These are phyloP conservation scores for Rhorus exstirpatorius DNA, from an alignment of 2,888 invertebrate species.

Conservation along the genomic window DNA sequence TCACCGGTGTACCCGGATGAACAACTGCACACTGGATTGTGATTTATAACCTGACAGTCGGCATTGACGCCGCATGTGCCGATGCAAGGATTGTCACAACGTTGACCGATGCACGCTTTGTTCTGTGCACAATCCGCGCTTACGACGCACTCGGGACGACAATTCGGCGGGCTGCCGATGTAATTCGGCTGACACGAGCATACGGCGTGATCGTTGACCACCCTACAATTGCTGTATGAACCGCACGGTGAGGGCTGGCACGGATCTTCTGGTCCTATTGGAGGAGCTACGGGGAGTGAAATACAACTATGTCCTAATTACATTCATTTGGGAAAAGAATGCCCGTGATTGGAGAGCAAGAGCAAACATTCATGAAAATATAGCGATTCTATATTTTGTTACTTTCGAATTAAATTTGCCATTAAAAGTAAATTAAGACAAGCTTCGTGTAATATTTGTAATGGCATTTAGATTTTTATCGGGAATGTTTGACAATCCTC, in stretches of 20 bases:
- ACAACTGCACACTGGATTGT: conserved; percentile 95
- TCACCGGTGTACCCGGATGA: conserved; percentile 92
- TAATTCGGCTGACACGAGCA: conserved; percentile 93
- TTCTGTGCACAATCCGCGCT: conserved; percentile 94
- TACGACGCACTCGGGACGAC: conserved; percentile 93
- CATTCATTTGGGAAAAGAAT: background rate
- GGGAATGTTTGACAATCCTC: background rate
- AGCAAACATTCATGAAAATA: background rate
- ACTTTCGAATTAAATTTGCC: background rate
- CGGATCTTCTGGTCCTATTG: conserved; percentile 85
- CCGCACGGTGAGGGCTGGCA: conserved; percentile 92
- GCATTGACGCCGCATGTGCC: conserved; percentile 94
- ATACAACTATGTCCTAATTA: background rate
- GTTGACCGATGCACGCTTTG: conserved; percentile 92
- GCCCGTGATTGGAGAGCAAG: background rate
- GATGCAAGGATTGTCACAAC: conserved; percentile 93
- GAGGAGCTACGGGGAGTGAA: conserved; percentile 65
- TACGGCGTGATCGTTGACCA: conserved; percentile 91
- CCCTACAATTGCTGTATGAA: conserved; percentile 92
- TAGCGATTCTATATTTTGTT: background rate
- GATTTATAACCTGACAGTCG: conserved; percentile 93
- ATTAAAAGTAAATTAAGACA: background rate
- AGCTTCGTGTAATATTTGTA: no score
- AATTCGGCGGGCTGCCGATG: conserved; percentile 92
- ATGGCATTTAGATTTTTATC: no score